A percentile compares a stretch with the other conserved stretches of the same genome.
phyloP scores from a whole-genome alignment of 2,797 vertebrate species.

The Sebastes hopkinsi region DNA sequence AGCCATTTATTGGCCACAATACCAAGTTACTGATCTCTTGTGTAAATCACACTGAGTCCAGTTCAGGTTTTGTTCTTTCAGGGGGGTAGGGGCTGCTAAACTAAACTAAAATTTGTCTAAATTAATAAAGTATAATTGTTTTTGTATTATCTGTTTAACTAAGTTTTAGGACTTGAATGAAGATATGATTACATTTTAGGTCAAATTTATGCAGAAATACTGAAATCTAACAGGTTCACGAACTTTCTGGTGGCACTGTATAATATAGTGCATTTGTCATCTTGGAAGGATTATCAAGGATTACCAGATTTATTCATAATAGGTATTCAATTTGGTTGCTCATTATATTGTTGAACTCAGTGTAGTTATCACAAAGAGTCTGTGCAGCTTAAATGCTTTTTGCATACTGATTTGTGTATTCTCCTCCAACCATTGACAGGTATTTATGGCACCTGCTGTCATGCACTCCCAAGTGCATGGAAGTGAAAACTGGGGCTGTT shows the following conservation, averaged over 20 bases:
- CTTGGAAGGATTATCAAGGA: not conserved
- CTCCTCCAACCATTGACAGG: not conserved
- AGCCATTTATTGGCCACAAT: not conserved
- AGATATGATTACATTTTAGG: too few relatives aligned
- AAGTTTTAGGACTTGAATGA: too few relatives aligned
- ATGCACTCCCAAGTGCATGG: conserved; percentile 8
- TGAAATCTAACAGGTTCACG: not conserved
- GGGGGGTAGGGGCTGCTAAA: not conserved
- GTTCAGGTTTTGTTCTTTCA: not conserved
- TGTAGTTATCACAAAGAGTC: not conserved
- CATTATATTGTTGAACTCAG: not conserved
- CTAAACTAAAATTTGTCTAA: not conserved
- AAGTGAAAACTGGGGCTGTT: conserved; percentile 13
- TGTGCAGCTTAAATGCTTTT: conserved; percentile 8
- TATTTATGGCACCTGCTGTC: not conserved
- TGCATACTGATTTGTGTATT: conserved; percentile 57
- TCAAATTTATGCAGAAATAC: too few relatives aligned
- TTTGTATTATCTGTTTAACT: not conserved
- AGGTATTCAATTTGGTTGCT: not conserved
- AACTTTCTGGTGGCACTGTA: not conserved
- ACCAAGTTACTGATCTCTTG: not conserved
- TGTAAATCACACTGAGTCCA: not conserved
- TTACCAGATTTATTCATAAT: not conserved
- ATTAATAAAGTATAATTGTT: not conserved
- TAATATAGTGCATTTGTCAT: not conserved